phyloP scores from a whole-genome alignment of 53 echinoderm and acorn worm genomes.

The Holothuria scabra region DNA sequence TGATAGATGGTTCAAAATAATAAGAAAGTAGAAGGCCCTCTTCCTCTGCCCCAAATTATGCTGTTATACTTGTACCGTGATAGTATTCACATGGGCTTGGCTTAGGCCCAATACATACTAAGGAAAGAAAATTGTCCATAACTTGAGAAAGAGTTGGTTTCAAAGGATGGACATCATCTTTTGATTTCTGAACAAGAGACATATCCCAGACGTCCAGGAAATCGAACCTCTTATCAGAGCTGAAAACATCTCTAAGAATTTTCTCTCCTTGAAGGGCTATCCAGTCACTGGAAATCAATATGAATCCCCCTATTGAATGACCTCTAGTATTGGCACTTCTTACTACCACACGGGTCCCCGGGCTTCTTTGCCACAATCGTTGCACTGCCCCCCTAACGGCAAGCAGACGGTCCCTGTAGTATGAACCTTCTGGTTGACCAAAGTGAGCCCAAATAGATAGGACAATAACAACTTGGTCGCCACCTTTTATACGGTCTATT shows the following conservation, averaged over 20 bases:
- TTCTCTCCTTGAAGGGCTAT: conserved; percentile 35
- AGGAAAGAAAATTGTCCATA: conserved; percentile 5
- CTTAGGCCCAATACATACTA: not conserved
- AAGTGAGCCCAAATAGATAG: conserved; percentile 50
- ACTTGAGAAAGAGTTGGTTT: not conserved
- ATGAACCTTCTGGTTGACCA: conserved; percentile 22
- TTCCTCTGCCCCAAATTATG: too few species aligned
- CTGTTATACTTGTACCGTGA: too few species aligned
- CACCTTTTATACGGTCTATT: too few species aligned
- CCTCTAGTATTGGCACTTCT: conserved; percentile 57
- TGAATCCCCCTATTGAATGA: conserved; percentile 34
- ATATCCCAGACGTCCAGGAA: conserved; percentile 64
- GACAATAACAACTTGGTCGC: not conserved
- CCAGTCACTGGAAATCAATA: conserved; percentile 53
- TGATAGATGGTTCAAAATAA: too few species aligned
- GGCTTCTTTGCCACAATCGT: conserved; percentile 49
- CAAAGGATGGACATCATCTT: conserved; percentile 39
- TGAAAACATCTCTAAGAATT: conserved; percentile 33
- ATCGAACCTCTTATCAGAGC: conserved; percentile 14
- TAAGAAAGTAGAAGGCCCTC: too few species aligned
- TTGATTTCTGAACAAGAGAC: conserved; percentile 52
- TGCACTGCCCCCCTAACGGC: conserved; percentile 34
- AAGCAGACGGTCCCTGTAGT: conserved; percentile 46
- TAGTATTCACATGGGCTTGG: too few species aligned
- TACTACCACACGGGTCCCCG: conserved; percentile 43